A percentile compares a stretch with the other conserved stretches of the same genome.
Conservation (phyloP, 2,797 vertebrate species). For the Alouatta caraya region DNA sequence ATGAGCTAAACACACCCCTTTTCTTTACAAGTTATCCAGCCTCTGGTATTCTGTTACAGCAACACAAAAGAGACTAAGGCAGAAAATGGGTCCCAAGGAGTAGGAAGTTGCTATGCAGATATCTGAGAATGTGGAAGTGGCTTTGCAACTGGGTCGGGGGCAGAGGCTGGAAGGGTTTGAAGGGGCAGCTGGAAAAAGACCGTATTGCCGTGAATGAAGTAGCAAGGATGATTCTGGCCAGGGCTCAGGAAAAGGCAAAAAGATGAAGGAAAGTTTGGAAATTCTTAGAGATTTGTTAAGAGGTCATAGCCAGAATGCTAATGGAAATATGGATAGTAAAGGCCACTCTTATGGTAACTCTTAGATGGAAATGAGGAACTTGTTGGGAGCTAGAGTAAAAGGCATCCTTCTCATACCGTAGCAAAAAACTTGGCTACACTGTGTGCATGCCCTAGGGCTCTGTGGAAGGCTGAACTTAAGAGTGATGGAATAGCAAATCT, state of each 20-base stretch:
- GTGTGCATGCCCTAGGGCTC: neutral
- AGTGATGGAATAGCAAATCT: neutral
- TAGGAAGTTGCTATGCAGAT: neutral
- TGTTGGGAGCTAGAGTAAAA: neutral
- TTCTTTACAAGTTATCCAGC: neutral
- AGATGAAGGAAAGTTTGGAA: neutral
- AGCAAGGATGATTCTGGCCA: neutral
- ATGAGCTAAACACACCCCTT: neutral
- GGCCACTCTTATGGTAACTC: neutral
- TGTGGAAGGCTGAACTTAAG: neutral
- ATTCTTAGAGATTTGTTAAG: neutral
- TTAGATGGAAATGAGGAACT: neutral
- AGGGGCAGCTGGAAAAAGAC: neutral
- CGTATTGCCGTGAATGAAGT: neutral
- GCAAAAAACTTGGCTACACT: neutral
- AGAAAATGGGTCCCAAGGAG: neutral
- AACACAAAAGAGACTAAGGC: too few species aligned
- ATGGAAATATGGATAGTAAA: too few species aligned
- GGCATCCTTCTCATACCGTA: neutral
- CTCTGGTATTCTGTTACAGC: neutral
- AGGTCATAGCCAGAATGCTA: neutral
- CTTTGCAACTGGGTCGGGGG: neutral
- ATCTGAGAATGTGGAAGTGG: neutral
- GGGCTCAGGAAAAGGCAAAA: neutral
- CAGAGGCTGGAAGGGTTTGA: neutral